Percentiles rank a stretch among this genome's conserved stretches.
Evolutionary conservation across 1,140 invertebrate species (phyloP).

Genomic region (Hesperophylax magnus): DNA sequence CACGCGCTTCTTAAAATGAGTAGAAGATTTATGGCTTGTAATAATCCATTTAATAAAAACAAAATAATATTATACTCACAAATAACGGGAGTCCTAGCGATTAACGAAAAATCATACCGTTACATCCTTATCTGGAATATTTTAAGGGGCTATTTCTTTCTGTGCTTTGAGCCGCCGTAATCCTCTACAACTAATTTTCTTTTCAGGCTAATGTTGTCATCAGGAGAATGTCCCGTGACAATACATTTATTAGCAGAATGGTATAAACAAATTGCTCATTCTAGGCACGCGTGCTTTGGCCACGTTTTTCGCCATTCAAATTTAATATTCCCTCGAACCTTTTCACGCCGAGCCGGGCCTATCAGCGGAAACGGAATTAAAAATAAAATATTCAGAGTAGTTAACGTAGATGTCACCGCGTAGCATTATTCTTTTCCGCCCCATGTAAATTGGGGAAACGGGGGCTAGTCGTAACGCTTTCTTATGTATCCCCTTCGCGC

Average conservation of each 20-base stretch:
- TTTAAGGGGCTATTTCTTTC: background rate
- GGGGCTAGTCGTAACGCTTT: background rate
- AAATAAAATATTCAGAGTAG: constrained; percentile 55
- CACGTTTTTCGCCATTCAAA: constrained; percentile 50
- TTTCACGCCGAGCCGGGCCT: constrained; percentile 10
- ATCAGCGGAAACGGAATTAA: constrained; percentile 49
- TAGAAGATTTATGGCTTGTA: background rate
- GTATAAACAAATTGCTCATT: constrained; percentile 39
- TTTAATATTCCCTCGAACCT: constrained; percentile 52
- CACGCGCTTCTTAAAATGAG: too few relatives aligned
- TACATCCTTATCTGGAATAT: constrained; percentile 9
- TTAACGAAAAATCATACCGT: background rate
- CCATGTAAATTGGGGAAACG: constrained; percentile 16
- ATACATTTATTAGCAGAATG: constrained; percentile 40
- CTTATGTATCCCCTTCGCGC: background rate
- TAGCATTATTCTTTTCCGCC: constrained; percentile 41
- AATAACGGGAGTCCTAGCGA: background rate
- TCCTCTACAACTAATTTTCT: constrained; percentile 33
- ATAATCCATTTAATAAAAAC: background rate
- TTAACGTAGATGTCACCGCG: constrained; percentile 52
- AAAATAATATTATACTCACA: background rate
- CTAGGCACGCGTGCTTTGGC: constrained; percentile 30
- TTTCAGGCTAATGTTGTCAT: constrained; percentile 36
- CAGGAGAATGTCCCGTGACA: constrained; percentile 39
- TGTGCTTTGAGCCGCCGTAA: background rate